These are phyloP conservation scores for Papilio machaon DNA, from an alignment of 1,140 invertebrate species.

Conservation along the genomic window DNA sequence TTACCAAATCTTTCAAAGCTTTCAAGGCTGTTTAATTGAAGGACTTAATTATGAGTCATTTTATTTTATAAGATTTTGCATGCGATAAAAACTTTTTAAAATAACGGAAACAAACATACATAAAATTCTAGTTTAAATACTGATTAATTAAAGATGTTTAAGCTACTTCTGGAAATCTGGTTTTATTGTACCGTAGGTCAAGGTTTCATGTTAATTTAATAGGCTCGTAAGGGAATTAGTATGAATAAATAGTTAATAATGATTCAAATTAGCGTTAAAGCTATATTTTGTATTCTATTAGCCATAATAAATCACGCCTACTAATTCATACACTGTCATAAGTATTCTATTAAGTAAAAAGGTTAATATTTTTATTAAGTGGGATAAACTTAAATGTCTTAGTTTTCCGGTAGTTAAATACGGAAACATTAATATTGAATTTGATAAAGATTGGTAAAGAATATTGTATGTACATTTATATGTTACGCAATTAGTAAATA, in stretches of 20 bases:
- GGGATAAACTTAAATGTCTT: background rate
- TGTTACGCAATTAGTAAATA: too few species aligned
- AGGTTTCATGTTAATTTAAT: slow-evolving; percentile 13
- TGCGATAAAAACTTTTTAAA: background rate
- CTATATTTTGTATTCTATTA: background rate
- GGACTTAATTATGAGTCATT: background rate
- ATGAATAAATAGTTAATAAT: slow-evolving; percentile 4
- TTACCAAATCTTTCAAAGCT: background rate
- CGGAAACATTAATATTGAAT: background rate
- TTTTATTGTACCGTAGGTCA: slow-evolving; percentile 6
- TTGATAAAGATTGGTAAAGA: background rate
- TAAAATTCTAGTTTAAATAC: background rate
- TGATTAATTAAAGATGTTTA: background rate
- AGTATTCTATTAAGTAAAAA: background rate
- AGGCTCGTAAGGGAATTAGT: slow-evolving; percentile 9
- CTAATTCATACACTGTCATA: background rate
- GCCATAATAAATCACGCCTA: background rate
- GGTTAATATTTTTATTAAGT: background rate
- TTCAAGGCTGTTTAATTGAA: background rate
- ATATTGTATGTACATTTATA: background rate
- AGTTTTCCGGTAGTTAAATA: background rate
- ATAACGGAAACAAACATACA: slow-evolving; percentile 2
- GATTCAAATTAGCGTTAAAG: slow-evolving; percentile 4
- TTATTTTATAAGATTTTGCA: background rate
- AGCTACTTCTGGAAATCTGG: background rate